Conservation (phyloP, 1,140 invertebrate genomes). For the Orussus abietinus region DNA sequence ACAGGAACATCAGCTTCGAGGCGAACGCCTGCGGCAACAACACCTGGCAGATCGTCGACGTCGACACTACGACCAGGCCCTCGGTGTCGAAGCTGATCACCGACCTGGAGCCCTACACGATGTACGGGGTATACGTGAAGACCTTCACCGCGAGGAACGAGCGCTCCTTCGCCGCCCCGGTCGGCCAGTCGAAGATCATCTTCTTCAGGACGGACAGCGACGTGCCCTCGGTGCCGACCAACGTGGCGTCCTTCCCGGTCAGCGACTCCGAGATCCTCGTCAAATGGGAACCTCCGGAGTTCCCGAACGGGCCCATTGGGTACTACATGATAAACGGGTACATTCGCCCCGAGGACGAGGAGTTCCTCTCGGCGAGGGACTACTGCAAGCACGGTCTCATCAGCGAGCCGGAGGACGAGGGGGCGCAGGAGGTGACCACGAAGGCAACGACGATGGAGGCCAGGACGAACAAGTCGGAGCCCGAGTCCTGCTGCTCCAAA, state of each 20-base stretch:
- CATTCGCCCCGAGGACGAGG: slow-evolving; percentile 42
- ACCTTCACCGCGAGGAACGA: slow-evolving; percentile 42
- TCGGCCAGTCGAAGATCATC: slow-evolving; percentile 53
- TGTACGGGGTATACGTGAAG: slow-evolving; percentile 67
- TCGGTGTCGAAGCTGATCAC: slow-evolving; percentile 38
- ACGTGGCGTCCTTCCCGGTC: slow-evolving; percentile 45
- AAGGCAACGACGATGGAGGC: slow-evolving; percentile 12
- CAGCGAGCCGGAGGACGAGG: slow-evolving; percentile 15
- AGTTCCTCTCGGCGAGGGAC: slow-evolving; percentile 52
- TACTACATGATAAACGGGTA: slow-evolving; percentile 58
- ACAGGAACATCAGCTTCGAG: slow-evolving; percentile 52
- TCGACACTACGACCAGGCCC: slow-evolving; percentile 23
- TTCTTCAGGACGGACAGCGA: slow-evolving; percentile 61
- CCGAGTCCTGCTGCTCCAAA: slow-evolving; percentile 32
- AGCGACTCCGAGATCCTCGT: slow-evolving; percentile 54
- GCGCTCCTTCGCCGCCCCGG: slow-evolving; percentile 39
- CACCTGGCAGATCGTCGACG: slow-evolving; percentile 37
- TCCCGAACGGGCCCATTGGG: slow-evolving; percentile 63
- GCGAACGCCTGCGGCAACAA: slow-evolving; percentile 33
- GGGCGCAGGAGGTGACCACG: slow-evolving; percentile 15
- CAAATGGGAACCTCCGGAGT: slow-evolving; percentile 60
- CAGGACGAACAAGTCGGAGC: no score
- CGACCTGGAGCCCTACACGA: slow-evolving; percentile 60
- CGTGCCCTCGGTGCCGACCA: slow-evolving; percentile 56
- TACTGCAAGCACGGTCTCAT: slow-evolving; percentile 53